Evolutionary conservation across 2,113 vertebrate species (phyloP), one percentile per base, ranked within the genome.

Genomic region (Psettodes erumei): DNA sequence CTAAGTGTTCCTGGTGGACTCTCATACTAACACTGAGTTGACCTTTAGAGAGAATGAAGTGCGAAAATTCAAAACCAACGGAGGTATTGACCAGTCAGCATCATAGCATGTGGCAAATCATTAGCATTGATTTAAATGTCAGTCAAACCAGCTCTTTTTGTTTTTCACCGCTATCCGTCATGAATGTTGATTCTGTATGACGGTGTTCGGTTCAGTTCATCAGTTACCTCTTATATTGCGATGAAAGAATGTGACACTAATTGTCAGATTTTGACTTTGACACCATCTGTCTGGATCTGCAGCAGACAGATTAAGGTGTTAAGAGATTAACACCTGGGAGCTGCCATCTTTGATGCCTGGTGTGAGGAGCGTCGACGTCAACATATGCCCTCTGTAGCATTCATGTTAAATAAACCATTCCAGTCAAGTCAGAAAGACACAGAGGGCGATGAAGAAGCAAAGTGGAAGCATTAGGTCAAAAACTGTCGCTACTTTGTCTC

Each of bases 1-100:
- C 42, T 63, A 67, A 82, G 82, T 65, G 59, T 45, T 42, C 35
- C 16, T 37, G 65, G 63, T 45, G 12, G 28, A 15, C 11, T 48
- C 13, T 37, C 51, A 70, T 48, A 10, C 56, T 55, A 53, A 75
- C 75, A 65, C 55, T n/a, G 38, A 70, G 45, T 5, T 79, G 73
- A 86, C 88, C 75, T 90, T 89, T 70, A 65, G 13, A 30, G 3
- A 71, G 63, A 81, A 50, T 47, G 21, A 12, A 32, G 21, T 42
- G 42, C 65, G 75, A 63, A 48, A 72, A 83, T 58, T 64, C 25
- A 64, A 59, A 81, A 78, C 63, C 16, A 1, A 71, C 58, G 60
- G 32, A 35, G 8, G 16, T 75, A 85, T 81, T 61, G 80, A 86
- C 45, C 59, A 72, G 48, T 32, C 58, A 12, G 50, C 42, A n/a